Conservation (phyloP, 2,888 invertebrate genomes). For the Drosophila rubida region DNA sequence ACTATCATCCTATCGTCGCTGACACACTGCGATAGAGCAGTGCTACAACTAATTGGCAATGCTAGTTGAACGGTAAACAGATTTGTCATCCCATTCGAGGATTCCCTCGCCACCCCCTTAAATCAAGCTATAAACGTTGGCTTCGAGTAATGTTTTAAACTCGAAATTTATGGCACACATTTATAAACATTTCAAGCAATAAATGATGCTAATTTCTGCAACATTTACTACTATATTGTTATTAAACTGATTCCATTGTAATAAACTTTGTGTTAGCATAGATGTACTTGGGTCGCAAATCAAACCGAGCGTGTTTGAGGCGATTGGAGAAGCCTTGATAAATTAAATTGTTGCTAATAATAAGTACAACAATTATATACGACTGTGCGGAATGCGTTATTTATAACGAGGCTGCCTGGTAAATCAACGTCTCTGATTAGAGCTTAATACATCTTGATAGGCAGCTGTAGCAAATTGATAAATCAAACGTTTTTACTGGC, state of each 20-base stretch:
- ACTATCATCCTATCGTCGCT: constrained; percentile 30
- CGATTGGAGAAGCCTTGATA: constrained; percentile 50
- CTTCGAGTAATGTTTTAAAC: no score
- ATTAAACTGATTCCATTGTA: no score
- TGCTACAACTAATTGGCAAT: constrained; percentile 57
- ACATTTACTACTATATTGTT: no score
- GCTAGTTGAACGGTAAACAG: constrained; percentile 52
- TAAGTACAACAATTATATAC: constrained; percentile 48
- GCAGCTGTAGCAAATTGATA: constrained; percentile 56
- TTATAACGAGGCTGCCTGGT: constrained; percentile 53
- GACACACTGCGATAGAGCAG: constrained; percentile 44
- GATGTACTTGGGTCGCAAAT: constrained; percentile 36
- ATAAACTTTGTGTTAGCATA: no score
- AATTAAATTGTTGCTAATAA: constrained; percentile 65
- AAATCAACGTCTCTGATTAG: constrained; percentile 76
- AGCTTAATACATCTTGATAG: constrained; percentile 76
- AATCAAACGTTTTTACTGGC: constrained; percentile 64
- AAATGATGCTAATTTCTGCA: no score
- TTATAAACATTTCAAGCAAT: no score
- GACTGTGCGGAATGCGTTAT: constrained; percentile 43
- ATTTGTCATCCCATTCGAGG: constrained; percentile 59
- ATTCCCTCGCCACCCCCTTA: constrained; percentile 9
- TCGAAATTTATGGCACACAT: no score
- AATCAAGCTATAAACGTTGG: no score
- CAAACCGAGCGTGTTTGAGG: constrained; percentile 35